Base-by-base conservation (phyloP, 2,888 invertebrate genomes). In the Apodemia hepburni region DNA sequence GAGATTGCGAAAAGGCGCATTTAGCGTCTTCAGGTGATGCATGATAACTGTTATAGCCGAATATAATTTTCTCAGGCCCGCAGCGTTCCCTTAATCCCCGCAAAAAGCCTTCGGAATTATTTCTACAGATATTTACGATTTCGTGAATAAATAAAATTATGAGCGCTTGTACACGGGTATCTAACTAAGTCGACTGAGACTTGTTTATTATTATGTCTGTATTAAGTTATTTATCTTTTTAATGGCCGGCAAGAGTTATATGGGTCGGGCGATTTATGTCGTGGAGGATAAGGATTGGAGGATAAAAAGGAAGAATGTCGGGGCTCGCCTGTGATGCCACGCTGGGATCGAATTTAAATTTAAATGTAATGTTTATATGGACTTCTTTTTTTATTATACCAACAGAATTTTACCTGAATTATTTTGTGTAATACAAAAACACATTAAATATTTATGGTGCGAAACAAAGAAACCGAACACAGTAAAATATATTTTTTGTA, bases 191-290 rank as follows among this genome's bases (percentile, higher is more conserved):
- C 85, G 82, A 75, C 74, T 70, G 69, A 71, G 77, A 74, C 78
- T 87, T 88, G 83, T 91, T 90, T 90, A 90, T 88, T 89, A 85
- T 89, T 87, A 89, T 90, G 82, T 85, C 83, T 89, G 87, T 88
- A 90, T 91, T 89, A 91, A 90, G 90, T 88, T 88, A 87, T 89
- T 88, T 91, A 90, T 91, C 91, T 91, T 89, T 88, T 87, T 90
- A 90, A 91, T 90, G 89, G 87, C 68, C 76, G 63, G 64, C 68
- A 77, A 86, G 91, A 91, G 87, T 89, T 91, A 91, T 89, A 84
- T 74, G 89, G 89, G 89, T 87, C 81, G 84, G 67, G 67, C 79
- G 87, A 89, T 90, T 91, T 90, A 90, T 87, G 81, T 75, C 72
- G 76, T 77, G 78, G 75, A 78, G 88, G 87, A 87, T 89, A 87